phyloP scores from a whole-genome alignment of 2,888 invertebrate species.

The Pocota personata region DNA sequence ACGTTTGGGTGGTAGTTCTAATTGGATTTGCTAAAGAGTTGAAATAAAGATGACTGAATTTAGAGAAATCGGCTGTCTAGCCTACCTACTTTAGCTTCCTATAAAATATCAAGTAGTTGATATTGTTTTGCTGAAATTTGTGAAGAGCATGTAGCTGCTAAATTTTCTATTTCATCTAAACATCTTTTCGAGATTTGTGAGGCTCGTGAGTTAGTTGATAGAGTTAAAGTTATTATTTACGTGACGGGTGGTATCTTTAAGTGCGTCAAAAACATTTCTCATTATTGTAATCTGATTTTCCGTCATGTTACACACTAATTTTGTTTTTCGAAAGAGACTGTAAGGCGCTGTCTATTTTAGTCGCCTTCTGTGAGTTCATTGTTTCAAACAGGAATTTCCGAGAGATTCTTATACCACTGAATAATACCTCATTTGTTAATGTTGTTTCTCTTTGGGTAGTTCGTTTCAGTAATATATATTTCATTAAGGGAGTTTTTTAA shows the following conservation, averaged over 20 bases:
- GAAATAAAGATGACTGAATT: constrained; percentile 1
- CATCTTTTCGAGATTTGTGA: constrained; percentile 2
- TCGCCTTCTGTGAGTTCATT: constrained; percentile 8
- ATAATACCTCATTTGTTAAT: background rate
- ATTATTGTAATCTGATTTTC: constrained; percentile 18
- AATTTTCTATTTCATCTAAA: background rate
- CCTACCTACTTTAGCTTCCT: no score
- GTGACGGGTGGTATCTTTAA: background rate
- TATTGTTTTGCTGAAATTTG: background rate
- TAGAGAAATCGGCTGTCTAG: background rate
- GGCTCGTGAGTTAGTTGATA: no score
- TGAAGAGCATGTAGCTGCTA: constrained; percentile 1
- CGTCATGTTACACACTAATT: background rate
- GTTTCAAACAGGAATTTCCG: constrained; percentile 4
- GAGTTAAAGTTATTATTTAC: constrained; percentile 9
- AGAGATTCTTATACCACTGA: constrained; percentile 11
- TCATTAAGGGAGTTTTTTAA: background rate
- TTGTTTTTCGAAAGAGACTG: background rate
- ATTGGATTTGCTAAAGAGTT: background rate
- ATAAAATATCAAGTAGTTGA: background rate
- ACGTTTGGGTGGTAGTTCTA: background rate
- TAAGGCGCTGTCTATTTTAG: no score
- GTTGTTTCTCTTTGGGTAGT: background rate
- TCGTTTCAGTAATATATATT: constrained; percentile 8
- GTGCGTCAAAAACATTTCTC: background rate